Percentiles rank a stretch among this genome's conserved stretches.
These are phyloP conservation scores for Rostratula benghalensis DNA, from an alignment of 2,113 vertebrate species.

Conservation along the genomic window DNA sequence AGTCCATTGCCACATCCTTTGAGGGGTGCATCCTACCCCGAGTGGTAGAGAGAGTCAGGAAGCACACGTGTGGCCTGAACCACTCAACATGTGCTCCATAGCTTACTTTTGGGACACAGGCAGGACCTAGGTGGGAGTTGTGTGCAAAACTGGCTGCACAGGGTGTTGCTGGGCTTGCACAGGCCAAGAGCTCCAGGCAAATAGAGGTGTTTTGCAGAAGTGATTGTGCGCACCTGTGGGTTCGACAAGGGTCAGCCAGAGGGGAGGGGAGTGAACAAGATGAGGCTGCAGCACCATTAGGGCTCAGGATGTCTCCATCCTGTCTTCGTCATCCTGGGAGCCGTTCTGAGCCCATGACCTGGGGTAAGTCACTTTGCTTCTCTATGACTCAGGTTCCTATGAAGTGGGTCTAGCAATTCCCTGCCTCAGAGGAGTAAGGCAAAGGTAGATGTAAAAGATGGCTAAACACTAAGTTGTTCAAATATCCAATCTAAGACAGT, in stretches of 20 bases:
- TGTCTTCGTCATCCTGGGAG: not conserved
- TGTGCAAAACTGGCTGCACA: not conserved
- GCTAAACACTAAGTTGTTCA: not conserved
- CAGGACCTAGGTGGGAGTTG: not conserved
- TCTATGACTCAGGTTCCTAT: not conserved
- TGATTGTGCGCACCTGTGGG: accelerated
- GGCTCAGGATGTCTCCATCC: not conserved
- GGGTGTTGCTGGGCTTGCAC: not conserved
- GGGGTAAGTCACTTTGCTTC: not conserved
- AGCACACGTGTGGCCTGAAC: not conserved
- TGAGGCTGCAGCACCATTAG: not conserved
- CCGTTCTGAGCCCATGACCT: not conserved
- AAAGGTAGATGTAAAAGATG: not conserved
- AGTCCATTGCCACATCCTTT: not conserved
- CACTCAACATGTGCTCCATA: not conserved
- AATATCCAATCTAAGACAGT: not conserved
- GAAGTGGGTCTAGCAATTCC: not conserved
- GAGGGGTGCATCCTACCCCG: not conserved
- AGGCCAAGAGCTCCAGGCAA: not conserved
- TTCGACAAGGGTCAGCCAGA: not conserved
- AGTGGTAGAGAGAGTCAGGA: not conserved
- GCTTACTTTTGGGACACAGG: not conserved
- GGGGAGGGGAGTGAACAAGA: not conserved
- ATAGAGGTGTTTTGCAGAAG: not conserved
- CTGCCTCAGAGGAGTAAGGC: not conserved